Evolutionary conservation across 2,797 vertebrate species (phyloP), one percentile per base, ranked within the genome.

Genomic region (Alfaro cultratus): DNA sequence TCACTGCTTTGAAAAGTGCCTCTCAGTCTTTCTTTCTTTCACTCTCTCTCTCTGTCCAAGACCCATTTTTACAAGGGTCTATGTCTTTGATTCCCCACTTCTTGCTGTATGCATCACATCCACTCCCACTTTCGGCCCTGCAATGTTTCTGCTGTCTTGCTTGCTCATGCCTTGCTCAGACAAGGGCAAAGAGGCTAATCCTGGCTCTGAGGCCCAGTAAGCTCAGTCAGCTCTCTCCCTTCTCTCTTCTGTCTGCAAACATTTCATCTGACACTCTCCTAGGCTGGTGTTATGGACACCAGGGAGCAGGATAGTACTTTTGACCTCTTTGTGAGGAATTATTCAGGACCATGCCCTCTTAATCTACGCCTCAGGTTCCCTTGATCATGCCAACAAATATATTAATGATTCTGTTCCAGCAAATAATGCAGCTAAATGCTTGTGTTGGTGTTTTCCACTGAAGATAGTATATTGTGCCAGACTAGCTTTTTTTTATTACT

Each of bases 141-240:
- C 83, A 76, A 76, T 39, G 67, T 84, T 87, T 76, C 80, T 89
- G 79, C 79, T 76, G 77, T 80, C 78, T 87, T 2, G 73, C 75
- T 71, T 85, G 78, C 80, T 83, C 85, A 53, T 82, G 83, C 82
- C 64, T 85, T 74, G 83, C 80, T 82, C 82, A 87, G 86, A 89
- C 90, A 88, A 90, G 92, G 91, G 83, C 91, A 88, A 85, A 92
- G 82, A 90, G 85, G 91, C 86, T 94, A 94, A 94, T 94, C 88
- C 91, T 92, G 86, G 88, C 92, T 92, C 84, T 81, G 81, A 92
- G 87, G 89, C 89, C 86, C 86, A 80, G 86, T 76, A 36, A 83
- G 85, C 90, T 89, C 87, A 84, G 85, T 87, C 86, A 87, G 91
- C 90, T 86, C 85, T 75, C 82, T 82, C 82, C 70, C 85, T 75